Percentiles rank a stretch among this genome's conserved stretches.
Evolutionary conservation across 2,888 invertebrate genomes (phyloP).

Genomic region (Furcula furcula): DNA sequence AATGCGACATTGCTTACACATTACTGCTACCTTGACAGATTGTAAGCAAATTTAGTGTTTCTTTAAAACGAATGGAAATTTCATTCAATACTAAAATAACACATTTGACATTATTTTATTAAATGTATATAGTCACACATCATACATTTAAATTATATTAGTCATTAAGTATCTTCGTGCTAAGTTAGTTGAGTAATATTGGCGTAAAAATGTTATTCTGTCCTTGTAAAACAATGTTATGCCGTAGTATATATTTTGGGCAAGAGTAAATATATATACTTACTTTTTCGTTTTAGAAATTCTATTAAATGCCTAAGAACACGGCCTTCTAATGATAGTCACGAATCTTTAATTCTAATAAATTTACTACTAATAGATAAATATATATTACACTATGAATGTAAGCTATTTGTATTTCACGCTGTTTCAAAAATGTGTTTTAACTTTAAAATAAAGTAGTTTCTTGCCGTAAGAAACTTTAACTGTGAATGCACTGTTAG

Average conservation of each 20-base stretch:
- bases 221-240: conserved; percentile 16
- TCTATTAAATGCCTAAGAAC: conserved; percentile 51
- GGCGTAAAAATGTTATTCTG: conserved; percentile 10
- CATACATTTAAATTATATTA: neutral
- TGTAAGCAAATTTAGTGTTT: too few species aligned
- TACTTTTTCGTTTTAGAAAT: conserved; percentile 28
- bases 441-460: conserved; percentile 37
- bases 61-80: too few species aligned
- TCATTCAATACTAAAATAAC: too few species aligned
- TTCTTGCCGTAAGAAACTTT: conserved; percentile 56
- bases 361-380: conserved; percentile 30
- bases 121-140: conserved; percentile 10
- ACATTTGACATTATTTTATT: neutral
- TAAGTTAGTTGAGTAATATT: neutral
- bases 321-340: conserved; percentile 63
- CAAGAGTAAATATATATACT: conserved; percentile 13
- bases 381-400: conserved; percentile 42
- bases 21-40: too few species aligned
- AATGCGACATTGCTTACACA: too few species aligned
- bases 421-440: conserved; percentile 47
- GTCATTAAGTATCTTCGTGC: too few species aligned
- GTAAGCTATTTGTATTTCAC: conserved; percentile 67
- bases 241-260: conserved; percentile 18
- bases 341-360: conserved; percentile 48
- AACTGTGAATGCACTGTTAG: conserved; percentile 77